Base-by-base conservation (phyloP, 2,113 vertebrate genomes). In the Brachypodius melanocephalos region DNA sequence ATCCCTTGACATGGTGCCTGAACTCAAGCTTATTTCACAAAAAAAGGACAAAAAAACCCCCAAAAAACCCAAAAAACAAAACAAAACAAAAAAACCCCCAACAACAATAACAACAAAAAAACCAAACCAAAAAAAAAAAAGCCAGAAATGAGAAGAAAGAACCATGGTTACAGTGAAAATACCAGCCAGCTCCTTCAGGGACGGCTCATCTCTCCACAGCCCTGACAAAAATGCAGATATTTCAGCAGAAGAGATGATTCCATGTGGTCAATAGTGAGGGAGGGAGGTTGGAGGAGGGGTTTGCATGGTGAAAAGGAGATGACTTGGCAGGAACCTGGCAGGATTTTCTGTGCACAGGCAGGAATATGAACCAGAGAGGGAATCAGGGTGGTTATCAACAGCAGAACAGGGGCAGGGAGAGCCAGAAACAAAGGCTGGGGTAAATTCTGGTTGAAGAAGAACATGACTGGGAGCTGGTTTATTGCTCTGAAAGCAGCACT, bases 21-120 rank as follows among this genome's bases (percentile, higher is more conserved):
- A 51, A 52, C 72, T 80, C 54, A 3, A 73, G 42, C 51, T 96
- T 9, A 74, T 74, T 77, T 85, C 90, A 54, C 73, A 84, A 31
- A 32, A 81, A 67, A 38, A 38, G n/a, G n/a, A n/a, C n/a, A n/a
- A n/a, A n/a, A n/a, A n/a, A n/a, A n/a, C n/a, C n/a, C n/a, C 38
- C 38, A 38, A 38, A 38, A 38, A 38, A 38, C 38, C 38, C 38
- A 38, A 38, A 38, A 38, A 38, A 38, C 38, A 38, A 38, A 38
- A 38, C 8, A 38, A 38, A 38, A 38, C 38, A 8, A 38, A 38
- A 38, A 38, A 38, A 38, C 38, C 38, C 38, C 38, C 38, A 38
- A 38, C n/a, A n/a, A n/a, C n/a, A n/a, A n/a, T n/a, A n/a, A 38
- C 8, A 38, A 38, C 38, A 38, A 38, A 38, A 38, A 38, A 10